Conservation (phyloP, 2,797 vertebrate genomes). For the Syncerus caffer region DNA sequence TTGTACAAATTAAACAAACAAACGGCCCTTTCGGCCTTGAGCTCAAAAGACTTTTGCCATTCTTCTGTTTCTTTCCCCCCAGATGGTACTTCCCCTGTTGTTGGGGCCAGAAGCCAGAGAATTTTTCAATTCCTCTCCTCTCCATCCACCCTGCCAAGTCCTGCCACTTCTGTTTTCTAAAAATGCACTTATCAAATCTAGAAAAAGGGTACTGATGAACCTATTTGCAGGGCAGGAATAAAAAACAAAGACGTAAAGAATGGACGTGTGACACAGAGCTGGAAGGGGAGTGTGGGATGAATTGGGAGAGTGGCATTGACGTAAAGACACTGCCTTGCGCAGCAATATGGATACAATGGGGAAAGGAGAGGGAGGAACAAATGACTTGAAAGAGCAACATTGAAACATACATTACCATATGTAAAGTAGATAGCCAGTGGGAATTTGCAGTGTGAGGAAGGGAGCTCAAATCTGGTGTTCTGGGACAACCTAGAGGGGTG, state of each 20-base stretch:
- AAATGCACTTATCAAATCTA: neutral
- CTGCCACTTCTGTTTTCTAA: neutral
- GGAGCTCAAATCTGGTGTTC: neutral
- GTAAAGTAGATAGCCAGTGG: neutral
- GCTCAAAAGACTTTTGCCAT: neutral
- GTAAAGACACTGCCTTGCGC: neutral
- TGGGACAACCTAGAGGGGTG: neutral
- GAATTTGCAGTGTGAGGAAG: neutral
- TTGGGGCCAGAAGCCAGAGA: neutral
- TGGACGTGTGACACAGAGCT: neutral
- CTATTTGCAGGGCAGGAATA: neutral
- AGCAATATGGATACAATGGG: neutral
- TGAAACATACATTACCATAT: neutral
- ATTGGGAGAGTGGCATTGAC: neutral
- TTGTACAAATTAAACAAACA: constrained; percentile 33
- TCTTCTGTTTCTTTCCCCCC: neutral
- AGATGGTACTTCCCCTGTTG: neutral
- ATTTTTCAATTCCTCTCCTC: neutral
- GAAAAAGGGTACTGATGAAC: neutral
- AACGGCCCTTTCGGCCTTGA: constrained; percentile 11
- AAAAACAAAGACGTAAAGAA: neutral
- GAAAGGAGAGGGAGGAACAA: neutral
- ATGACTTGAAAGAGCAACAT: neutral
- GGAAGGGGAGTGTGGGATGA: neutral
- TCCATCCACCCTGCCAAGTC: no score